phyloP scores from a whole-genome alignment of 2,113 vertebrate genomes.

The human region GRCh38 chrX:85106001-85106500 shows the following conservation, averaged over 20 bases:
- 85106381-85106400: neutral
- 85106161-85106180: slow-evolving; percentile 20
- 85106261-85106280: neutral
- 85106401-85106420: neutral
- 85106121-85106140: neutral
- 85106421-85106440: neutral
- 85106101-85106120: neutral
- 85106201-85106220: neutral
- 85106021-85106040: neutral
- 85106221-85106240: neutral
- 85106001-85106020: neutral
- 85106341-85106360: neutral
- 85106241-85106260: neutral
- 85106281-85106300: neutral
- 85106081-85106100: neutral
- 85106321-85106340: neutral
- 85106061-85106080: neutral
- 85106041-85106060: neutral
- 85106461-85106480: neutral
- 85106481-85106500: neutral
- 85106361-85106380: neutral
- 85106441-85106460: neutral
- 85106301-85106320: neutral
- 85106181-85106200: neutral
- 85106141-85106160: neutral